phyloP scores from a whole-genome alignment of 2,113 vertebrate species.

The Neodontobutis hainanensis region DNA sequence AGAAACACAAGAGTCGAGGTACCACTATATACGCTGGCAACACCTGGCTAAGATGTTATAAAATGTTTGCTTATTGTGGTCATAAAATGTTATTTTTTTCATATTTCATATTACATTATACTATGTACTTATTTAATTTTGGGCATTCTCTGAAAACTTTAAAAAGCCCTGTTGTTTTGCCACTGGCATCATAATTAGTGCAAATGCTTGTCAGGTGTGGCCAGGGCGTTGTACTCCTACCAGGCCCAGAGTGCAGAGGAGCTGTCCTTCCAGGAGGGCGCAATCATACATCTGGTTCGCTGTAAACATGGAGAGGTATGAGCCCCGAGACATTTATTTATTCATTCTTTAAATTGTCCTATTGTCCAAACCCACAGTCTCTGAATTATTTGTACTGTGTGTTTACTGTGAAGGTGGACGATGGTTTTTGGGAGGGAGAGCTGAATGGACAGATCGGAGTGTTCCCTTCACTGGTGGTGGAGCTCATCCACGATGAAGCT shows the following conservation, averaged over 20 bases:
- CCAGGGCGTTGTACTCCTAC: conserved; percentile 86
- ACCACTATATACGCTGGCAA: background rate
- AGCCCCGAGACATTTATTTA: background rate
- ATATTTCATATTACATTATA: too few relatives aligned
- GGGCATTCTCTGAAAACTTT: too few relatives aligned
- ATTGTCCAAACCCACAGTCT: too few relatives aligned
- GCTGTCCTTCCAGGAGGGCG: conserved; percentile 89
- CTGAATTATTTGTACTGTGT: background rate
- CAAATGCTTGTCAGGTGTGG: conserved; percentile 78
- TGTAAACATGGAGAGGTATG: conserved; percentile 69
- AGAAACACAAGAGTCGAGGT: conserved; percentile 34
- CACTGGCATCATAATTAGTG: background rate
- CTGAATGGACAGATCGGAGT: conserved; percentile 81
- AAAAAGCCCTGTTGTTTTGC: too few relatives aligned
- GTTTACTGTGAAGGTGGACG: conserved; percentile 76
- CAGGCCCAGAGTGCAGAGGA: conserved; percentile 88
- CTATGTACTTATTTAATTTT: too few relatives aligned
- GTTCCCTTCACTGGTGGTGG: conserved; percentile 89
- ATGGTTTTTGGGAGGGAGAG: conserved; percentile 93
- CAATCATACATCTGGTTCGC: conserved; percentile 84
- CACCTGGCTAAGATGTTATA: background rate
- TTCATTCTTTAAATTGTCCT: background rate
- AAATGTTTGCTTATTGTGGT: too few relatives aligned
- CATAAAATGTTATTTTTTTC: too few relatives aligned
- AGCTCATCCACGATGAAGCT: conserved; percentile 76